Percentiles rank a stretch among this genome's conserved stretches.
phyloP scores from a whole-genome alignment of 1,140 invertebrate genomes.

The Scaptomyza graminum region DNA sequence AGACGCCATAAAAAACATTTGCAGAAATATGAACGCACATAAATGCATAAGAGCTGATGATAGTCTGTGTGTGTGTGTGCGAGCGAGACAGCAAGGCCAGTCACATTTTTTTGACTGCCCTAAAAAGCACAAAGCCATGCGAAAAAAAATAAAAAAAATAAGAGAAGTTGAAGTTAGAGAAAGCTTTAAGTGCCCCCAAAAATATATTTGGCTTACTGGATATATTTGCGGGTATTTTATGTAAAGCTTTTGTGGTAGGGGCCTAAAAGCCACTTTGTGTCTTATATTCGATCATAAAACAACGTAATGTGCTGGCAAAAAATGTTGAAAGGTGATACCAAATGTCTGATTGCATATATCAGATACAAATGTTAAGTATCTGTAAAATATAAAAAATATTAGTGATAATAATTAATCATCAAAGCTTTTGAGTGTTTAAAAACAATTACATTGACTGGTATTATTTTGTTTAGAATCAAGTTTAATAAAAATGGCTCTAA shows the following conservation, averaged over 20 bases:
- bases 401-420: too few relatives aligned
- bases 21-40: conserved; percentile 39
- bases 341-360: too few relatives aligned
- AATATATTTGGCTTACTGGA: not conserved
- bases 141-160: conserved; percentile 35
- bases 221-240: not conserved
- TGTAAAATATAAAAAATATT: too few relatives aligned
- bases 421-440: too few relatives aligned
- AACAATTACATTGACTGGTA: too few relatives aligned
- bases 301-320: conserved; percentile 18
- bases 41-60: conserved; percentile 36
- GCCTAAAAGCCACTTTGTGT: conserved; percentile 27
- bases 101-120: conserved; percentile 19
- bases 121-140: conserved; percentile 20
- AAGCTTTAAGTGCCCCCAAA: conserved; percentile 21
- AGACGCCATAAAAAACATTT: conserved; percentile 53
- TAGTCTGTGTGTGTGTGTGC: conserved; percentile 6
- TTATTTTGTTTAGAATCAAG: too few relatives aligned
- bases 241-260: not conserved
- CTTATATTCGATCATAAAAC: conserved; percentile 31
- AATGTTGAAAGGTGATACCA: conserved; percentile 9
- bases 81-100: conserved; percentile 34
- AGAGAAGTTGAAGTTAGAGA: conserved; percentile 18
- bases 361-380: too few relatives aligned
- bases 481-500: not conserved